These are phyloP conservation scores for Mya arenaria DNA, from an alignment of 1,140 invertebrate genomes.

Conservation along the genomic window DNA sequence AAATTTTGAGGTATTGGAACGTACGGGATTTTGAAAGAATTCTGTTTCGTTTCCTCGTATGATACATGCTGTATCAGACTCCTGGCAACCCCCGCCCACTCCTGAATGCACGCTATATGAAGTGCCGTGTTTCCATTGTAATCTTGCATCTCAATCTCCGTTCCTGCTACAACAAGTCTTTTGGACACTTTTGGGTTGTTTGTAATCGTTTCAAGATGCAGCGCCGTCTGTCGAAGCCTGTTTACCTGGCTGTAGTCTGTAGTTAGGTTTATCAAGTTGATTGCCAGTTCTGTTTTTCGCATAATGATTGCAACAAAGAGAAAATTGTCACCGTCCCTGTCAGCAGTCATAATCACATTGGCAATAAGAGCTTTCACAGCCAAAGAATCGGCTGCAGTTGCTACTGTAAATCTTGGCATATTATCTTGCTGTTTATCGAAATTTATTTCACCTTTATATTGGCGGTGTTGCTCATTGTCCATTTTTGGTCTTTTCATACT, in stretches of 20 bases:
- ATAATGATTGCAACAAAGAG: constrained; percentile 15
- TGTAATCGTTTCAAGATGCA: constrained; percentile 88
- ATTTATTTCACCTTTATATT: too few species aligned
- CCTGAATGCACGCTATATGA: constrained; percentile 89
- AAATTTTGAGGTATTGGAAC: constrained; percentile 82
- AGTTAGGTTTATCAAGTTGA: constrained; percentile 20
- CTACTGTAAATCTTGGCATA: too few species aligned
- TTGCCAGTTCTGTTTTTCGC: not conserved
- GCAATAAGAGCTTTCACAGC: not conserved
- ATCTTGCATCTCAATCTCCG: constrained; percentile 73
- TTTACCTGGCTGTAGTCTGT: constrained; percentile 27
- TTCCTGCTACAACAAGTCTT: constrained; percentile 86
- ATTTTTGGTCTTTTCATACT: too few species aligned
- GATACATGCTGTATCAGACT: constrained; percentile 45
- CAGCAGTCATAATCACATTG: not conserved
- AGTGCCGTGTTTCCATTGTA: constrained; percentile 85
- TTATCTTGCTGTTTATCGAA: too few species aligned
- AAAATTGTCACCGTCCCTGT: constrained; percentile 31
- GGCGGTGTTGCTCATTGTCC: too few species aligned
- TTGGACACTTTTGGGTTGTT: constrained; percentile 85
- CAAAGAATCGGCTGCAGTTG: too few species aligned
- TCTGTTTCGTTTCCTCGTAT: constrained; percentile 48
- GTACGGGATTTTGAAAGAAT: constrained; percentile 69
- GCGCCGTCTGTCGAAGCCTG: constrained; percentile 82
- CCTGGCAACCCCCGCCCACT: constrained; percentile 86